Conservation (phyloP, 2,113 vertebrate genomes). For the Caretta caretta region DNA sequence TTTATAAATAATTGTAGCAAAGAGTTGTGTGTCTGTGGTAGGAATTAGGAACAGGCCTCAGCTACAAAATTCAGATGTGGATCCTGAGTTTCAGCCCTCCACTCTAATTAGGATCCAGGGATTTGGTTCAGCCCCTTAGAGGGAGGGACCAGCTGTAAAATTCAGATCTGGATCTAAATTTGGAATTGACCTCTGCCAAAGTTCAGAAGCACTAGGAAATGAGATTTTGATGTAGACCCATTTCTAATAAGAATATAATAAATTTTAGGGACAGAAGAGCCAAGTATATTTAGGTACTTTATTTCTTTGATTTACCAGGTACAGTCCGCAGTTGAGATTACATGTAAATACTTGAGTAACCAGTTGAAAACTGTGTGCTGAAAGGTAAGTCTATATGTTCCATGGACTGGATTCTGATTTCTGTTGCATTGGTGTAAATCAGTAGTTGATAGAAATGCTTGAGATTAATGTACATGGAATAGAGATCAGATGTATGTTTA, state of each 20-base stretch:
- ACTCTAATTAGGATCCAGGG: conserved; percentile 32
- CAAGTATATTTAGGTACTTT: neutral
- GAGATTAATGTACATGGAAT: neutral
- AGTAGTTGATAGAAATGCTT: neutral
- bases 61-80: neutral
- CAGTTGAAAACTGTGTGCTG: neutral
- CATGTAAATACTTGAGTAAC: neutral
- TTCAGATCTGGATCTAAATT: conserved; percentile 51
- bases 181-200: conserved; percentile 24
- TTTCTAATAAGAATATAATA: conserved; percentile 44
- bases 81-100: conserved; percentile 33
- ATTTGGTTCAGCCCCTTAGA: conserved; percentile 50
- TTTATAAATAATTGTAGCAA: neutral
- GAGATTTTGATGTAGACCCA: conserved; percentile 19
- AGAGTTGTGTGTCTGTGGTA: neutral
- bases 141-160: conserved; percentile 47
- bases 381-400: neutral
- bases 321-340: neutral
- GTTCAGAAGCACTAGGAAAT: conserved; percentile 22
- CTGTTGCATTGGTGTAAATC: neutral
- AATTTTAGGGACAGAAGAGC: neutral
- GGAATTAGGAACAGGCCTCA: conserved; percentile 15
- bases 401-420: neutral
- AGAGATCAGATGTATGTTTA: neutral
- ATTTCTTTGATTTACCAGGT: neutral